Evolutionary conservation across 2,888 invertebrate species (phyloP).

Genomic region (Scrobipalpa atriplicella): DNA sequence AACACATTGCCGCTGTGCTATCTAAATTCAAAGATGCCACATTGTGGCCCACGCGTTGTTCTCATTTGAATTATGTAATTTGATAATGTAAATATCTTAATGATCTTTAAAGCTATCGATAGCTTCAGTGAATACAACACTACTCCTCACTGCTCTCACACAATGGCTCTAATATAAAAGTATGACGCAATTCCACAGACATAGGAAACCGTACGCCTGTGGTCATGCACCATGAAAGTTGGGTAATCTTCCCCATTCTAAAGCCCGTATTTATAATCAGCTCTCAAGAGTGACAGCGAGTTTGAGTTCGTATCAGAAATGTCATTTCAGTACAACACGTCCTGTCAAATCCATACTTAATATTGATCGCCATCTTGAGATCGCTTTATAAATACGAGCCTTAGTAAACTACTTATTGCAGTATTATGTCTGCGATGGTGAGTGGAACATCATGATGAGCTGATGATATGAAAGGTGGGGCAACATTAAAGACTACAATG

Average conservation of each 20-base stretch:
- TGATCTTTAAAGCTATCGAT: not conserved
- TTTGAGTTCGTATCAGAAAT: too few relatives aligned
- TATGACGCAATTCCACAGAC: slow-evolving; percentile 4
- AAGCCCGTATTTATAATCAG: too few relatives aligned
- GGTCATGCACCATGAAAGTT: slow-evolving; percentile 6
- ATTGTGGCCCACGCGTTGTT: too few relatives aligned
- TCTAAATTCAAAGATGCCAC: too few relatives aligned
- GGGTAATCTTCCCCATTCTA: slow-evolving; percentile 6
- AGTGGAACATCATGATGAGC: not conserved
- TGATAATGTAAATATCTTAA: not conserved
- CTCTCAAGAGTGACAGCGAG: too few relatives aligned
- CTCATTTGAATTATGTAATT: too few relatives aligned
- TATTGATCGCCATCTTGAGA: too few relatives aligned
- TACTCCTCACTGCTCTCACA: not conserved
- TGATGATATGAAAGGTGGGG: not conserved
- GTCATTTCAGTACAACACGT: too few relatives aligned
- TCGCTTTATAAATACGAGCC: too few relatives aligned
- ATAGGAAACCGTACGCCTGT: not conserved
- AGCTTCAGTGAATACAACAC: not conserved
- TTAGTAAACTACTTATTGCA: slow-evolving; percentile 5
- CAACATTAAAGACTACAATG: not conserved
- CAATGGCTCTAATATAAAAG: not conserved
- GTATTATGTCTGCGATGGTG: not conserved
- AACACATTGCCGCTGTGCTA: too few relatives aligned
- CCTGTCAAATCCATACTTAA: too few relatives aligned